Percentiles rank a stretch among this genome's conserved stretches.
phyloP scores from a whole-genome alignment of 92 coral and sea anemone species.

The Parazoanthus atlanticus region DNA sequence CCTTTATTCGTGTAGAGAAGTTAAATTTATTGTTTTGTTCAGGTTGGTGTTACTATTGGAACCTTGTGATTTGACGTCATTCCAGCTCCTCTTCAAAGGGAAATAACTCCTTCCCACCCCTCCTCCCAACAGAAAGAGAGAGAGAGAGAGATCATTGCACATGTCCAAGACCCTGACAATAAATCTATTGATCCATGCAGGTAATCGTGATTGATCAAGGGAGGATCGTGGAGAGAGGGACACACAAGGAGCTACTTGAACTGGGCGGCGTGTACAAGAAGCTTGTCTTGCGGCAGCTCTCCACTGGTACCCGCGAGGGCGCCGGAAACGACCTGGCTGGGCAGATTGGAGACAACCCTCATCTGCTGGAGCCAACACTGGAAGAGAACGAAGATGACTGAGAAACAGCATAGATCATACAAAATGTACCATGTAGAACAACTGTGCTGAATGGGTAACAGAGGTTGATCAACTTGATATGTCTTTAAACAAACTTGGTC shows the following conservation, averaged over 20 bases:
- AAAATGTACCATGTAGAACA: background rate
- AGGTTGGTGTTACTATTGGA: too few relatives aligned
- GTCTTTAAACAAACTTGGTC: background rate
- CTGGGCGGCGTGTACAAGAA: slow-evolving; percentile 85
- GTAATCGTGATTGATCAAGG: slow-evolving; percentile 94
- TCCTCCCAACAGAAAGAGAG: too few relatives aligned
- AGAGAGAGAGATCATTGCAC: too few relatives aligned
- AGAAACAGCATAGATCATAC: background rate
- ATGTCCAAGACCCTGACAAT: too few relatives aligned
- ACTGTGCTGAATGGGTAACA: background rate
- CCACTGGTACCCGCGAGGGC: slow-evolving; percentile 19
- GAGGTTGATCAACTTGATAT: background rate
- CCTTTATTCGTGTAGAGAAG: too few relatives aligned
- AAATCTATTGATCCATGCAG: slow-evolving; percentile 31
- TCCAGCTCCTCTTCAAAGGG: too few relatives aligned
- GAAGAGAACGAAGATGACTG: slow-evolving; percentile 19
- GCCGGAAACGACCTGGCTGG: background rate
- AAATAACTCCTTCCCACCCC: too few relatives aligned
- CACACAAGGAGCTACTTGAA: slow-evolving; percentile 72
- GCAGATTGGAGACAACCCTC: slow-evolving; percentile 27
- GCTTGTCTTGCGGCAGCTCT: slow-evolving; percentile 90
- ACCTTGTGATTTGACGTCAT: too few relatives aligned
- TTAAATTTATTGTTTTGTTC: too few relatives aligned
- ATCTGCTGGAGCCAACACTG: slow-evolving; percentile 11
- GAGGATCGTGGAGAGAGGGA: slow-evolving; percentile 83